Evolutionary conservation across 2,113 vertebrate genomes (phyloP), one percentile per base, ranked within the genome.

Genomic region (Proterorhinus semilunaris): DNA sequence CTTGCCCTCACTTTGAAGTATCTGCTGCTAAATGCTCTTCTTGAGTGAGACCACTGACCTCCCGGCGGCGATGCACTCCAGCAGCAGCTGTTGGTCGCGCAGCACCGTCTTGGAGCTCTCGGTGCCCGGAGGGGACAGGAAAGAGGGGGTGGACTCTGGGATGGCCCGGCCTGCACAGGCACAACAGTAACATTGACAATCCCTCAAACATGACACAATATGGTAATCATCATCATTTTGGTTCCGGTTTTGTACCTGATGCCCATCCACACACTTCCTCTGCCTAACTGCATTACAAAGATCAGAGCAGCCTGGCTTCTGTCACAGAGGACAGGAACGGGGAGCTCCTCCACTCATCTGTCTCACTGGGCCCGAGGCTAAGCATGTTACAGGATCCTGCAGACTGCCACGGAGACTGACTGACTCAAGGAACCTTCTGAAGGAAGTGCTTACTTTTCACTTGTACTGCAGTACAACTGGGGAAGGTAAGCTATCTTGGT

Each of bases 11-110:
- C 11, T 51, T 47, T 51, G 6, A 13, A 13, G 2, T 6, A 13
- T 27, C 27, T 36, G 27, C 27, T 36, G 27, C 27, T 36, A 36
- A 36, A 36, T 36, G 27, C 21, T 21, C 21, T 21, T 21, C 21
- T 21, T 21, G 21, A 21, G 21, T 21, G 21, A 21, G 4, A 3
- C 27, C 27, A 36, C 98, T 48, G 91, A 99, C 98, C 98, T 93
- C 85, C 98, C 98, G 0, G 96, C 96, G 49, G 96, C 98, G 5
- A 99, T 98, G 86, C 98, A 99, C 87, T 99, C 97, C 84, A 99
- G 92, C 69, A 96, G 82, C 52, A 99, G 94, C 68, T 95, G 90
- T 82, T 94, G 92, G 3, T 96, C 98, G 6, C 98, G 85, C 6
- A 99, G 94, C 67, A 99, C 97, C 93, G 95, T 95, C 87, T 98